Percentiles rank a stretch among this genome's conserved stretches.
These are phyloP conservation scores for Eidolon dupreanum DNA, from an alignment of 2,797 vertebrate genomes.

Conservation along the genomic window DNA sequence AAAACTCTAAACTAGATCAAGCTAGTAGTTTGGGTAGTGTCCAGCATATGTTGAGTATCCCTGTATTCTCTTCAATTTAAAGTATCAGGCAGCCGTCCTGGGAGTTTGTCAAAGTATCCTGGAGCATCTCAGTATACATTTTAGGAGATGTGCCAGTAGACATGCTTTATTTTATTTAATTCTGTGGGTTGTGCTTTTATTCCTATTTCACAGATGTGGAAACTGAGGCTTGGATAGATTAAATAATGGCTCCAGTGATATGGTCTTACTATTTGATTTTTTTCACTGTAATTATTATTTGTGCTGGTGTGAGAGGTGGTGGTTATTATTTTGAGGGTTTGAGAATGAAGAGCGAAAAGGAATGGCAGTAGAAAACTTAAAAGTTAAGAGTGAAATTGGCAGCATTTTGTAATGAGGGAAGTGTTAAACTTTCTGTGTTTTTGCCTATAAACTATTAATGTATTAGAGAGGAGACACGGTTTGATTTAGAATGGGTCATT, in stretches of 20 bases:
- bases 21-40: not conserved
- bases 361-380: not conserved
- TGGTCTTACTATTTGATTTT: not conserved
- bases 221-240: not conserved
- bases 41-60: not conserved
- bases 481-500: slow-evolving; percentile 11
- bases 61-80: not conserved
- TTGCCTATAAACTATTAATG: not conserved
- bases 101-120: not conserved
- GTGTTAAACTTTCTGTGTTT: not conserved
- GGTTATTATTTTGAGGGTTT: not conserved
- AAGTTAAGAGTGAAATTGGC: not conserved
- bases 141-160: not conserved
- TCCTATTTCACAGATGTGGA: not conserved
- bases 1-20: not conserved
- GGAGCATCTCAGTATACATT: not conserved
- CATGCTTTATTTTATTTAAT: not conserved
- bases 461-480: not conserved
- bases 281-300: not conserved
- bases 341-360: not conserved
- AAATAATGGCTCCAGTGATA: not conserved
- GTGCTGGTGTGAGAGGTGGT: not conserved
- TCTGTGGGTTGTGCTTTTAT: not conserved
- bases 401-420: not conserved
- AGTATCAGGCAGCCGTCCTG: not conserved